Base-by-base conservation (phyloP, 2,113 vertebrate species). In the Sceloporus tristichus region DNA sequence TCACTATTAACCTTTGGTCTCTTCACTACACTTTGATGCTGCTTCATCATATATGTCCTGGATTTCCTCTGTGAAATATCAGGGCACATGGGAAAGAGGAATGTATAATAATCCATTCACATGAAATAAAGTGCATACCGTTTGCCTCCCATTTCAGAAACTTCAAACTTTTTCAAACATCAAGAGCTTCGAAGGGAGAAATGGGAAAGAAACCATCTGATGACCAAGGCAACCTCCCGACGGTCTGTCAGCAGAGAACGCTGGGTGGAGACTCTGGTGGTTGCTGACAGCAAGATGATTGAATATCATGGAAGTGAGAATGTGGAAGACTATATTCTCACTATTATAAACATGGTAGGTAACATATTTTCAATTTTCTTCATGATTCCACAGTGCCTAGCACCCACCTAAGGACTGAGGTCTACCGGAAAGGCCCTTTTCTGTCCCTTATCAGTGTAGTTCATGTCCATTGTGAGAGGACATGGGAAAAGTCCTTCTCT, bases 331-430 rank as follows among this genome's bases (percentile, higher is more conserved):
- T 99, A 99, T 89, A 98, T 99, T 92, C 98, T 98, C 92, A 99
- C 99, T 83, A 98, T 99, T 94, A 99, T 99, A 98, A 99, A 99
- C 92, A 99, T 99, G 99, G 99, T 99, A 96, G 56, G 96, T 92
- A 86, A 16, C 19, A 8, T 11, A 34, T 18, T 70, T 34, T 29
- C 34, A 2, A 21, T 84, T 71, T 21, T 27, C 29, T 13, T 53
- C 11, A 14, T 79, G 54, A 19, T 11, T 79, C 27, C 54, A 4
- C 8, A 79, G 27, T 25, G 11, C 14, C 29, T 29, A 77, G 25
- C 9, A 29, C 16, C 4, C 4, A 62, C 18, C 56, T 62, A 2
- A 62, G 59, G 59, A 62, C 11, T 14, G 18, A 16, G 59, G 11
- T 62, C 59, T 62, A 19, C 11, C 16, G 11, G 13, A 62, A 62